A percentile compares a stretch with the other conserved stretches of the same genome.
Evolutionary conservation across 2,797 vertebrate genomes (phyloP).

Genomic region (Chanos chanos): DNA sequence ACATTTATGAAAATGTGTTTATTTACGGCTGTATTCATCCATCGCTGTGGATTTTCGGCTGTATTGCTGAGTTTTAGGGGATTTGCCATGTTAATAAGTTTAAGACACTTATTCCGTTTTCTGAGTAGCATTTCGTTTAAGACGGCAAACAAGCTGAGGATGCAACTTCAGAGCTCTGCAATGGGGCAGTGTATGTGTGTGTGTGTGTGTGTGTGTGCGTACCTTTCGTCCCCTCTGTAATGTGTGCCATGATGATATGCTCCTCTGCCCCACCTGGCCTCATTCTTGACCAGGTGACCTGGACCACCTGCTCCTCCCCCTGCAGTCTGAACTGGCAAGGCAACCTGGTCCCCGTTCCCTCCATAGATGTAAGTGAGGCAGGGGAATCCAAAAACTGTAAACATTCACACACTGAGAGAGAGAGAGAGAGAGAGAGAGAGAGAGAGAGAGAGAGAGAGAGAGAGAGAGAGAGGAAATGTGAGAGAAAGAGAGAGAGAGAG

Average conservation of each 20-base stretch:
- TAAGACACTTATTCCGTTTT: no score
- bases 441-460: not conserved
- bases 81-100: no score
- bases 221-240: constrained; percentile 46
- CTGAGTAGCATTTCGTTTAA: no score
- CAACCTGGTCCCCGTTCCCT: constrained; percentile 64
- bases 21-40: no score
- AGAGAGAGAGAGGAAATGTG: no score
- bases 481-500: no score
- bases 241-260: constrained; percentile 69
- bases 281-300: constrained; percentile 70
- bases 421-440: not conserved
- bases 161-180: no score
- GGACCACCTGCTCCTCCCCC: constrained; percentile 54
- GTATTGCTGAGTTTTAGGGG: no score
- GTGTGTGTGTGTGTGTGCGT: constrained; percentile 9
- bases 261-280: constrained; percentile 65
- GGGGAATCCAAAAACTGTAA: constrained; percentile 60
- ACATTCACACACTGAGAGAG: constrained; percentile 42
- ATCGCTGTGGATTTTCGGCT: no score
- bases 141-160: no score
- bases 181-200: no score
- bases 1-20: no score
- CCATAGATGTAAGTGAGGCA: constrained; percentile 37
- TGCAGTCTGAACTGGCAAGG: constrained; percentile 74